phyloP scores from a whole-genome alignment of 2,888 invertebrate species.

The Lasius fuliginosus region DNA sequence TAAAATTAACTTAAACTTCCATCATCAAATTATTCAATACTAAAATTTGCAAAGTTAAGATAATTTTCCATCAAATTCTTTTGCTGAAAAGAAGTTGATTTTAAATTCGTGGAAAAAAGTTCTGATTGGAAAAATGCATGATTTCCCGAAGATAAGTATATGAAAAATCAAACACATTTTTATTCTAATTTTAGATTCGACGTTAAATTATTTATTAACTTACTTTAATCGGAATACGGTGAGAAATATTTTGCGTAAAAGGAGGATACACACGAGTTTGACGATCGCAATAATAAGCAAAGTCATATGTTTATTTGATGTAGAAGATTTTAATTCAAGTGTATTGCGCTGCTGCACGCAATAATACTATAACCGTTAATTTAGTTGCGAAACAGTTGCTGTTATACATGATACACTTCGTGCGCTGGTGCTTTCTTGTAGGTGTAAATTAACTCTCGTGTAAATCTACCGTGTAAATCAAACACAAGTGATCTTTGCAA shows the following conservation, averaged over 20 bases:
- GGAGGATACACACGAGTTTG: neutral
- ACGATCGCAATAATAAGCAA: slow-evolving; percentile 37
- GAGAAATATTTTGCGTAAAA: neutral
- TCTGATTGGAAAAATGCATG: neutral
- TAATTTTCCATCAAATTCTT: neutral
- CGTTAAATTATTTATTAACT: slow-evolving; percentile 1
- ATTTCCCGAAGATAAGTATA: neutral
- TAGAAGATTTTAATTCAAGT: slow-evolving; percentile 39
- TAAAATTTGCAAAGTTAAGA: neutral
- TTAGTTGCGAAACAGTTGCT: slow-evolving; percentile 52
- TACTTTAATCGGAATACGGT: neutral
- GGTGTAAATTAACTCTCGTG: slow-evolving; percentile 56
- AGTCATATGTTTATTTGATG: slow-evolving; percentile 43
- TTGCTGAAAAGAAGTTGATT: neutral
- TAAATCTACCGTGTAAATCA: slow-evolving; percentile 56
- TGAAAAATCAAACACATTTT: neutral
- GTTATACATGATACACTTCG: slow-evolving; percentile 53
- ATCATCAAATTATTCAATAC: neutral
- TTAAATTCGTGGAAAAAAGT: neutral
- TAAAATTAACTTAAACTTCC: neutral
- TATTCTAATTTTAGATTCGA: neutral
- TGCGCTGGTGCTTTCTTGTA: slow-evolving; percentile 50
- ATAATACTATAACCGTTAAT: slow-evolving; percentile 57
- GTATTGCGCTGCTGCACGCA: slow-evolving; percentile 45
- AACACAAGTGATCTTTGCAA: slow-evolving; percentile 35